A percentile compares a stretch with the other conserved stretches of the same genome.
Evolutionary conservation across 2,113 vertebrate genomes (phyloP).

Genomic region (human (Homo sapiens)): GRCh38 chr1:197055001-197055500

Average conservation of each 20-base stretch:
- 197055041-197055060: not conserved
- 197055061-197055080: not conserved
- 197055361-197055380: not conserved
- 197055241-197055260: not conserved
- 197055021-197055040: not conserved
- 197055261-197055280: not conserved
- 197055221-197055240: not conserved
- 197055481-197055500: not conserved
- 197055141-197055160: not conserved
- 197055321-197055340: not conserved
- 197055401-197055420: not conserved
- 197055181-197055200: not conserved
- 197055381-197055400: not conserved
- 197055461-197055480: not conserved
- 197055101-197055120: not conserved
- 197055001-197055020: not conserved
- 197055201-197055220: not conserved
- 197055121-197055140: not conserved
- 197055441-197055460: not conserved
- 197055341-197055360: not conserved
- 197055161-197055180: not conserved
- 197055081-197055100: not conserved
- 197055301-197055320: not conserved
- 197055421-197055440: not conserved
- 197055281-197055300: too few species aligned